These are phyloP conservation scores for Heliconius charithonia DNA, from an alignment of 2,888 invertebrate genomes.

Conservation along the genomic window DNA sequence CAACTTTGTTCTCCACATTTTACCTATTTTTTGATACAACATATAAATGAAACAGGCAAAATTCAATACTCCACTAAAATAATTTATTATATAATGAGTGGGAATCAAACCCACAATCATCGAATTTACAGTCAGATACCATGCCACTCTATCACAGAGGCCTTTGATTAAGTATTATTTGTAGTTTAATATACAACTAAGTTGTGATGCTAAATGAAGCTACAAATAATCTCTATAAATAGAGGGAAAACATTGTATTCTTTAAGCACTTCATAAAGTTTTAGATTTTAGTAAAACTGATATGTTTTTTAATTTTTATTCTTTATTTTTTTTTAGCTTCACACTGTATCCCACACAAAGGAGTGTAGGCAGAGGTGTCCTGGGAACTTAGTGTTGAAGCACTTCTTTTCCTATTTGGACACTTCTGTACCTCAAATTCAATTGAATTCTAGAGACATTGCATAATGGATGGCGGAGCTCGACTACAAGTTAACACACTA, in stretches of 20 bases:
- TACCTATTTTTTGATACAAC: not conserved
- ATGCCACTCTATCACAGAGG: not conserved
- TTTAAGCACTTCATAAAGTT: not conserved
- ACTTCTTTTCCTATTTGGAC: too few species aligned
- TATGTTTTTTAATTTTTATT: not conserved
- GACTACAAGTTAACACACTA: too few species aligned
- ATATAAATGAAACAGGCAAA: not conserved
- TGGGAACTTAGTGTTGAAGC: too few species aligned
- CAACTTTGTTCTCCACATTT: not conserved
- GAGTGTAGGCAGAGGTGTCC: too few species aligned
- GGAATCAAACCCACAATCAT: not conserved
- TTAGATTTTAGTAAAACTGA: not conserved
- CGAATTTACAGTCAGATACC: not conserved
- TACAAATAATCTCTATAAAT: conserved; percentile 11
- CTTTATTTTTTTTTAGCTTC: too few species aligned
- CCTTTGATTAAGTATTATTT: not conserved
- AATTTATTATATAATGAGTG: not conserved
- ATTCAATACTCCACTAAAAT: not conserved
- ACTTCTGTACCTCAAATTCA: too few species aligned
- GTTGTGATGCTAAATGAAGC: not conserved
- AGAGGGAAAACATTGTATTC: not conserved
- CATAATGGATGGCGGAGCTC: too few species aligned
- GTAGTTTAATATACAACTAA: not conserved
- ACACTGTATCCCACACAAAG: too few species aligned
- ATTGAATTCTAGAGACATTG: too few species aligned